Conservation (phyloP, 2,888 invertebrate species). For the Dryobotodes eremita region DNA sequence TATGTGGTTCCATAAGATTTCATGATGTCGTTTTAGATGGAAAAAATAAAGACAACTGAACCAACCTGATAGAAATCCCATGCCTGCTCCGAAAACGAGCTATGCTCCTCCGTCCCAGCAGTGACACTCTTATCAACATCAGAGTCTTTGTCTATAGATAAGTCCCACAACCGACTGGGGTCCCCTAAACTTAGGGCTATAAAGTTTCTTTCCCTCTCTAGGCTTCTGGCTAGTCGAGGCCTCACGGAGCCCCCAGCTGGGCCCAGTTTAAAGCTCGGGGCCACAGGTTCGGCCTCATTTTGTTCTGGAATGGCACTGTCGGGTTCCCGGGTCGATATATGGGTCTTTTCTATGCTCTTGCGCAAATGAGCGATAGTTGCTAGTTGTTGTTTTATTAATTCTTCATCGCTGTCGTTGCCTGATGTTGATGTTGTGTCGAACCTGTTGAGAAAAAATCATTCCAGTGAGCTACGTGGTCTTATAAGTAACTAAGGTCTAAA, state of each 20-base stretch:
- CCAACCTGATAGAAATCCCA: constrained; percentile 98
- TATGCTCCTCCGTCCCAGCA: constrained; percentile 93
- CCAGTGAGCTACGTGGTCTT: not conserved
- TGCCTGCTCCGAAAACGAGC: constrained; percentile 97
- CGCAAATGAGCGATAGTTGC: constrained; percentile 85
- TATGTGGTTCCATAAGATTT: no score
- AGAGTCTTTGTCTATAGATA: constrained; percentile 87
- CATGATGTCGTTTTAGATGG: no score
- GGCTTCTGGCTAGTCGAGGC: constrained; percentile 82
- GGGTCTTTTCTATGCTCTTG: constrained; percentile 87
- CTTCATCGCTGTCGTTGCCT: constrained; percentile 93
- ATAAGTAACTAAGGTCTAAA: no score
- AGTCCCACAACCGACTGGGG: constrained; percentile 86
- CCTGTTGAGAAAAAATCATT: constrained; percentile 69
- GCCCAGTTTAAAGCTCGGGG: constrained; percentile 93
- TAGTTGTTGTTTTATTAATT: constrained; percentile 81
- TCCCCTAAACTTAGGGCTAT: constrained; percentile 85
- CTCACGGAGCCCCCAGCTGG: constrained; percentile 88
- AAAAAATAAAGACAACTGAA: not conserved
- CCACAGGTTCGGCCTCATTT: constrained; percentile 83
- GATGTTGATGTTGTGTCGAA: constrained; percentile 92
- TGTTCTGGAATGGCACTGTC: constrained; percentile 86
- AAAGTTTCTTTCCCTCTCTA: constrained; percentile 84
- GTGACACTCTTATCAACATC: constrained; percentile 91
- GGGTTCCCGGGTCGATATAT: constrained; percentile 82